phyloP scores from a whole-genome alignment of 2,888 invertebrate species.

The Axea sp. region DNA sequence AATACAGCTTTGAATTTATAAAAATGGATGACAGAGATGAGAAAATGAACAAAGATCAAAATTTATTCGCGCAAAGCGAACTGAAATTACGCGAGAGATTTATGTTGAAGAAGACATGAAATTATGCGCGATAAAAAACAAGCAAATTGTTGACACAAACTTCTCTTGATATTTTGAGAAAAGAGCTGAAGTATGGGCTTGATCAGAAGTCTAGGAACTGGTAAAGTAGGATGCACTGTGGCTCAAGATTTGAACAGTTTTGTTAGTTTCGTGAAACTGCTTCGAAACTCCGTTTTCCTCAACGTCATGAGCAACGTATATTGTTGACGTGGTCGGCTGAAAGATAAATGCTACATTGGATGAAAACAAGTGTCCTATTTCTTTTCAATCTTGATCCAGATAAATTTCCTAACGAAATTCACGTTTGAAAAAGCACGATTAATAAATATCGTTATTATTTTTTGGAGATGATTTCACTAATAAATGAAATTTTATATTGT shows the following conservation, averaged over 20 bases:
- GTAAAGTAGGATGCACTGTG: conserved; percentile 34
- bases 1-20: no score
- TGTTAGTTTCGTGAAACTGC: conserved; percentile 42
- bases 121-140: not conserved
- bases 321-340: conserved; percentile 41
- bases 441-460: no score
- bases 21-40: no score
- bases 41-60: no score
- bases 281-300: conserved; percentile 29
- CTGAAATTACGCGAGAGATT: not conserved
- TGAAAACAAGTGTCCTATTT: conserved; percentile 37
- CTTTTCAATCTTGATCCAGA: conserved; percentile 18
- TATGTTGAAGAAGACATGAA: no score
- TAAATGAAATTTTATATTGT: no score
- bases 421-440: not conserved
- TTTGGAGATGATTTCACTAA: no score
- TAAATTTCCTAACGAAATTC: conserved; percentile 26
- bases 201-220: conserved; percentile 26
- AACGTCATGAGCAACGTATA: conserved; percentile 42
- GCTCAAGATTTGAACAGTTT: conserved; percentile 43
- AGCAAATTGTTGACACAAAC: conserved; percentile 10
- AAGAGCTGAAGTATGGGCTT: not conserved
- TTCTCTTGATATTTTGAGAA: conserved; percentile 7
- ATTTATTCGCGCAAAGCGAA: no score
- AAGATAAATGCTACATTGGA: conserved; percentile 45